Percentiles rank a stretch among this genome's conserved stretches.
Evolutionary conservation across 2,797 vertebrate genomes (phyloP).

Genomic region (Netta rufina): DNA sequence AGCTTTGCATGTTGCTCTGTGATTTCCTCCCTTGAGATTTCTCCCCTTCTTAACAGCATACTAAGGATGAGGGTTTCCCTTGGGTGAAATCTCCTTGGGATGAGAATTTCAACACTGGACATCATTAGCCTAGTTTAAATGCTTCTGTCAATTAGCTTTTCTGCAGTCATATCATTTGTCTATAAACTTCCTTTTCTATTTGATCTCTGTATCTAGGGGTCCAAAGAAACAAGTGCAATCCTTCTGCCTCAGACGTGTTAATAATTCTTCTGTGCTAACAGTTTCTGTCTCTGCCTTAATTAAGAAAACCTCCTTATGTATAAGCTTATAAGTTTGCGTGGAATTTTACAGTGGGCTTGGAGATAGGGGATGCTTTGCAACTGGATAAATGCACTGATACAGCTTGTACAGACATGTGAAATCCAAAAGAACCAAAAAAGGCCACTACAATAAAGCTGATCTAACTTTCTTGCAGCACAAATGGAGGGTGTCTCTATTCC

Average conservation of each 20-base stretch:
- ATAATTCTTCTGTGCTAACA: not conserved
- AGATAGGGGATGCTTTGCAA: not conserved
- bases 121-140: not conserved
- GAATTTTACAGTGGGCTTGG: not conserved
- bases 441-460: not conserved
- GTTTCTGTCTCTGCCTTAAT: not conserved
- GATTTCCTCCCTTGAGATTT: constrained; percentile 12
- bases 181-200: not conserved
- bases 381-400: not conserved
- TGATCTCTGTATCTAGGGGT: not conserved
- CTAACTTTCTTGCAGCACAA: not conserved
- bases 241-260: not conserved
- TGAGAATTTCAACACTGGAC: not conserved
- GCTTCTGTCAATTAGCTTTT: constrained; percentile 3
- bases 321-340: not conserved
- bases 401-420: not conserved
- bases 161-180: not conserved
- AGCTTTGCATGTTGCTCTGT: not conserved
- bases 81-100: not conserved
- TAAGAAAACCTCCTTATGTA: not conserved
- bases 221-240: not conserved
- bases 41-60: not conserved
- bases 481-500: not conserved
- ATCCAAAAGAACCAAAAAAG: not conserved
- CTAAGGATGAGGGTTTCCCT: not conserved